Conservation (phyloP, 1,140 invertebrate species). For the Bombus cullumanus region DNA sequence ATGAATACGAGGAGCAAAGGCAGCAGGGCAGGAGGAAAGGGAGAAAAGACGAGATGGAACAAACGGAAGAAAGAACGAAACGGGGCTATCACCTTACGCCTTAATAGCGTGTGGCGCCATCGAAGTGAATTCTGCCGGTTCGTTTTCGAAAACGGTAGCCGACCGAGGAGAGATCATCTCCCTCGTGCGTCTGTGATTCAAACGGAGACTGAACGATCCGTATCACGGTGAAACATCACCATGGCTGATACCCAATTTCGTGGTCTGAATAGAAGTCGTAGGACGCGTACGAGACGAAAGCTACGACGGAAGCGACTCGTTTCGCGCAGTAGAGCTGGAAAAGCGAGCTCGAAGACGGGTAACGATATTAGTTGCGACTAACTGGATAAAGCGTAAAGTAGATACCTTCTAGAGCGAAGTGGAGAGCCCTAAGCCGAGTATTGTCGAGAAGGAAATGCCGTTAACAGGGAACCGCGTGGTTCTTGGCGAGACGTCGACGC, state of each 20-base stretch:
- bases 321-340: background rate
- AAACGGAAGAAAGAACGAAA: slow-evolving; percentile 26
- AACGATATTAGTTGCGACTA: slow-evolving; percentile 69
- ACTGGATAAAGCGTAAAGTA: slow-evolving; percentile 72
- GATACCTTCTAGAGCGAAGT: slow-evolving; percentile 46
- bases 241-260: background rate
- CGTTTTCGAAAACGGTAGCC: slow-evolving; percentile 14
- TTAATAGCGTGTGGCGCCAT: slow-evolving; percentile 27
- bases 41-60: background rate
- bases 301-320: background rate
- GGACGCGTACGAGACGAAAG: too few relatives aligned
- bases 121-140: slow-evolving; percentile 10
- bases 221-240: too few relatives aligned
- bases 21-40: background rate
- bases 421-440: slow-evolving; percentile 59
- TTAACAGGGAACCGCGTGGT: slow-evolving; percentile 58
- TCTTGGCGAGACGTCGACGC: slow-evolving; percentile 29
- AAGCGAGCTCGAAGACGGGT: slow-evolving; percentile 60
- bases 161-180: background rate
- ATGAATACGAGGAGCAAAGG: background rate
- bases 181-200: background rate
- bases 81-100: slow-evolving; percentile 26
- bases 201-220: background rate
- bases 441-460: slow-evolving; percentile 64
- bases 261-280: background rate